Base-by-base conservation (phyloP, 1,140 invertebrate genomes). In the Gerris buenoi region DNA sequence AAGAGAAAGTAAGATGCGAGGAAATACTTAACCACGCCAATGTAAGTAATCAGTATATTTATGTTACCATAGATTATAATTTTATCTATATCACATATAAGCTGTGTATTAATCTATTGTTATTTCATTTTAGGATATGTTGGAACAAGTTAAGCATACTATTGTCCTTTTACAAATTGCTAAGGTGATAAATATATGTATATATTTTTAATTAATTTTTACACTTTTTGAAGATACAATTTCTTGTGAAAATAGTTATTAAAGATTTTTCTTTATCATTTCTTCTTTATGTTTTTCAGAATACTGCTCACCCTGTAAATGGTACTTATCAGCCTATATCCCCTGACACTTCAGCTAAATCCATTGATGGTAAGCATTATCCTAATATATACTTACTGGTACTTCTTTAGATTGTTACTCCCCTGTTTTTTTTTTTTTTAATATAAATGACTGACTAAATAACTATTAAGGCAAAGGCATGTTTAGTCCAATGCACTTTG, bases 141-240 rank as follows among this genome's bases (percentile, higher is more conserved):
- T 95, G 76, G 91, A 95, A 80, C 88, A 91, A 71, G 90, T 98
- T 70, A 98, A 98, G 80, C 95, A 97, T 82, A 91, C 93, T 70
- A 97, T 98, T 81, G 93, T 97, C 67, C 85, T 95, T 72, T 82
- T 98, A 72, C 95, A 98, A 85, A 97, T 97, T 78, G 91, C 93
- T 69, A 98, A 98, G 86, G 91, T 93, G 84, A 68, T 63, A n/a
- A n/a, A n/a, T n/a, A n/a, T n/a, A n/a, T n/a, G n/a, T n/a, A n/a
- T n/a, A n/a, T n/a, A n/a, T n/a, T n/a, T n/a, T n/a, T n/a, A n/a
- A n/a, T n/a, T n/a, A n/a, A n/a, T n/a, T n/a, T n/a, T n/a, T n/a
- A n/a, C n/a, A n/a, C n/a, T n/a, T n/a, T n/a, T n/a, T n/a, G 10
- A 13, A 56, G 10, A n/a, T 56, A 56, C 46, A 56, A 56, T 56